Conservation (phyloP, 2,888 invertebrate genomes). For the Mallateleia sp. region DNA sequence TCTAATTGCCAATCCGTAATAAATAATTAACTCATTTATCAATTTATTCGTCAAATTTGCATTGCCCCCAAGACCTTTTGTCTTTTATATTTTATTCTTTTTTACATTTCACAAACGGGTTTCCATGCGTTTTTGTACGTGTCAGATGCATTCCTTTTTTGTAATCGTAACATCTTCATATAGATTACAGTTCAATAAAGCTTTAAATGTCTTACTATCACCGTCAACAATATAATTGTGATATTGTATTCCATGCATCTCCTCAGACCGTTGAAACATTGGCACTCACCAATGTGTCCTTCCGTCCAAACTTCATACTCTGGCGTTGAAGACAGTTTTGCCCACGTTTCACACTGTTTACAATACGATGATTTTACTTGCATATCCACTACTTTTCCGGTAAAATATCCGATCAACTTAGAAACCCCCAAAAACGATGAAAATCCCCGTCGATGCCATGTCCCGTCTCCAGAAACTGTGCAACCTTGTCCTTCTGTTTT, state of each 20-base stretch:
- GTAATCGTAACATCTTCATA: conserved; percentile 38
- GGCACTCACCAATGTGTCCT: too few species aligned
- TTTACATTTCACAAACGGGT: conserved; percentile 61
- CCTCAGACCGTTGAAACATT: conserved; percentile 77
- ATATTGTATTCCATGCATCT: conserved; percentile 69
- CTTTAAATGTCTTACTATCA: conserved; percentile 73
- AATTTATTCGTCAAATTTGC: conserved; percentile 73
- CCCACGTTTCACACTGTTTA: too few species aligned
- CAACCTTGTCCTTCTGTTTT: too few species aligned
- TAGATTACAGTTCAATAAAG: conserved; percentile 38
- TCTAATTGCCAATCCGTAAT: conserved; percentile 66
- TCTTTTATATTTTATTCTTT: too few species aligned
- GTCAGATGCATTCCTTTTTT: conserved; percentile 57
- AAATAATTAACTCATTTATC: conserved; percentile 64
- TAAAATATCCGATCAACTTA: too few species aligned
- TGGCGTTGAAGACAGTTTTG: too few species aligned
- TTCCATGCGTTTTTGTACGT: conserved; percentile 52
- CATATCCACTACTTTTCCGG: too few species aligned
- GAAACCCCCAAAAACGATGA: too few species aligned
- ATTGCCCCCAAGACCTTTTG: conserved; percentile 55
- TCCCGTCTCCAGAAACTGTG: too few species aligned
- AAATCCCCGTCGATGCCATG: too few species aligned
- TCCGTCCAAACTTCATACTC: too few species aligned
- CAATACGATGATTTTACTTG: too few species aligned
- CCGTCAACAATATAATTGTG: conserved; percentile 77